phyloP scores from a whole-genome alignment of 2,888 invertebrate genomes.

The Danaus chrysippus region DNA sequence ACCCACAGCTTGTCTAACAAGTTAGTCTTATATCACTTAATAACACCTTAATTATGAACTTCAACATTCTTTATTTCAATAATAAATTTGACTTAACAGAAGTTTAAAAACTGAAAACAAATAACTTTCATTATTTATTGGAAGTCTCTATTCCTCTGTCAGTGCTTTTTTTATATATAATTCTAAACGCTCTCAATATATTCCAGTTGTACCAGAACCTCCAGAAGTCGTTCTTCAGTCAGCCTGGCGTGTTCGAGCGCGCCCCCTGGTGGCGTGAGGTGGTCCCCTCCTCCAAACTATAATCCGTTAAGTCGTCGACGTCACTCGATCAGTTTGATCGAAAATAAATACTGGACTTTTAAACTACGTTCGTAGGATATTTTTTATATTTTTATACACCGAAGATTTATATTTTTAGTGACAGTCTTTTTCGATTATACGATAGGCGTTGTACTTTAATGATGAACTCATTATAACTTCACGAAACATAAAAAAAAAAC shows the following conservation, averaged over 20 bases:
- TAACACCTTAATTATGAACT: too few relatives aligned
- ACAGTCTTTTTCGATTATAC: neutral
- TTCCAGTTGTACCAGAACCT: slow-evolving; percentile 85
- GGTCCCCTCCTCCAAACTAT: slow-evolving; percentile 58
- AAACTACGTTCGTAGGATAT: slow-evolving; percentile 1
- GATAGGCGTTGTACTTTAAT: neutral
- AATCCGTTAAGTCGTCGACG: slow-evolving; percentile 25
- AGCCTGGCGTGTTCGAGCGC: slow-evolving; percentile 83
- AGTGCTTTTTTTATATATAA: neutral
- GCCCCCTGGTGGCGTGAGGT: slow-evolving; percentile 85
- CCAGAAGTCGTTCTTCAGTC: slow-evolving; percentile 84
- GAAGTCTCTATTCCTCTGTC: slow-evolving; percentile 29
- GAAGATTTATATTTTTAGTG: slow-evolving; percentile 5
- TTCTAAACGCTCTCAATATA: neutral
- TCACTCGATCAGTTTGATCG: neutral
- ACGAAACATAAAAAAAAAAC: too few relatives aligned
- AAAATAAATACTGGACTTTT: neutral
- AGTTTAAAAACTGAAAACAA: too few relatives aligned
- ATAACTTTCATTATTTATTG: too few relatives aligned
- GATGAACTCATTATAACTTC: neutral
- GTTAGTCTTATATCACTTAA: too few relatives aligned
- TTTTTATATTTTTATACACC: slow-evolving; percentile 1
- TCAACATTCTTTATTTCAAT: too few relatives aligned
- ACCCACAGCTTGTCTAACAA: too few relatives aligned
- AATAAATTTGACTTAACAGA: too few relatives aligned